These are phyloP conservation scores for Erebia ligea DNA, from an alignment of 2,888 invertebrate genomes.

Conservation along the genomic window DNA sequence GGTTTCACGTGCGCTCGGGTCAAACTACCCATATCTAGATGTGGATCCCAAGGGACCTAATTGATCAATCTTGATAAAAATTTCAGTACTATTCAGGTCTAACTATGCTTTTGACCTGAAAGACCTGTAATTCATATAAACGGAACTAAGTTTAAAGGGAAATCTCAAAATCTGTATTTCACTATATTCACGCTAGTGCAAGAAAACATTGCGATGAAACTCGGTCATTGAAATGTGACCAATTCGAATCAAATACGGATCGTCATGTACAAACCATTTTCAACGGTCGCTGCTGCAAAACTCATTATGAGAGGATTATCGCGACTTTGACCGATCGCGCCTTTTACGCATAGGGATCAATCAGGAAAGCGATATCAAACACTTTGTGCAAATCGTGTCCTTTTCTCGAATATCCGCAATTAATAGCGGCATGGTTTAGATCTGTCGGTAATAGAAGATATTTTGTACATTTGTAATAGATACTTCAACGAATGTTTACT, in stretches of 20 bases:
- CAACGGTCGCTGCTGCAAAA: conserved; percentile 8
- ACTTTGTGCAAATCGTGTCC: conserved; percentile 16
- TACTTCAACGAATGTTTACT: neutral
- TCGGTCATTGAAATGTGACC: conserved; percentile 2
- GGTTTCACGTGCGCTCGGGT: too few species aligned
- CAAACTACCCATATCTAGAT: too few species aligned
- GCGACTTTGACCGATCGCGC: conserved; percentile 15
- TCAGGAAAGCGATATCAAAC: conserved; percentile 16
- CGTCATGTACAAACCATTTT: conserved; percentile 18
- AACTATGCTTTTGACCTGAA: too few species aligned
- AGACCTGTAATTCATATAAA: too few species aligned
- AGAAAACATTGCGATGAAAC: neutral
- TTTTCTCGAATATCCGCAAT: conserved; percentile 15
- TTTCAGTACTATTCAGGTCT: too few species aligned
- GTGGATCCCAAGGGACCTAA: too few species aligned
- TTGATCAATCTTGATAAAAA: too few species aligned
- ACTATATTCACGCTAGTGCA: neutral
- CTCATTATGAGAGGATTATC: conserved; percentile 24
- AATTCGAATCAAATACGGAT: conserved; percentile 13
- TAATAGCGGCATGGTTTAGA: conserved; percentile 1
- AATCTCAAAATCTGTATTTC: too few species aligned
- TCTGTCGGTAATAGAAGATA: neutral
- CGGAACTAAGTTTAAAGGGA: too few species aligned
- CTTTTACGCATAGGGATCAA: conserved; percentile 18
- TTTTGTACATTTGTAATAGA: neutral